These are phyloP conservation scores for Erethizon dorsatum DNA, from an alignment of 2,797 vertebrate species.

Conservation along the genomic window DNA sequence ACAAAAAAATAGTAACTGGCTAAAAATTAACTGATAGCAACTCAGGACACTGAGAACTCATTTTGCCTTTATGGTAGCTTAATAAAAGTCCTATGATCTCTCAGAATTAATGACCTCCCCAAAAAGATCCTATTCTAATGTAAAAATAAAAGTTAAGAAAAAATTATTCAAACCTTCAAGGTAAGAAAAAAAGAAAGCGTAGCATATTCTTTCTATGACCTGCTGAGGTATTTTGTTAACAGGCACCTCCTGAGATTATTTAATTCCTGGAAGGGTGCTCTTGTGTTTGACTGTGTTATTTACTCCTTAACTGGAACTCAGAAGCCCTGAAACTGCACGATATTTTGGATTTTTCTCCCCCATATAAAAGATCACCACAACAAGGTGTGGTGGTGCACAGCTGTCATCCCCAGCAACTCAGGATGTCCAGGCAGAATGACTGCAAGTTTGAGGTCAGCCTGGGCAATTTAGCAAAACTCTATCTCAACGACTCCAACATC, in stretches of 20 bases:
- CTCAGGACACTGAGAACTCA: neutral
- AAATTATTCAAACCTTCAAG: conserved; percentile 3
- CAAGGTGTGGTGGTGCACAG: neutral
- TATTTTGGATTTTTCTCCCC: neutral
- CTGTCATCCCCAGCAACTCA: neutral
- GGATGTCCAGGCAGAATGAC: neutral
- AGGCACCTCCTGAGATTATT: neutral
- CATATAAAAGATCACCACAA: neutral
- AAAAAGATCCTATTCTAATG: neutral
- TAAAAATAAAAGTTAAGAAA: neutral
- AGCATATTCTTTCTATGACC: neutral
- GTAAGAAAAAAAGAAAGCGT: neutral
- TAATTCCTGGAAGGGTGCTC: neutral
- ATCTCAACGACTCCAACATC: neutral
- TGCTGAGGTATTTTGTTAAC: conserved; percentile 12
- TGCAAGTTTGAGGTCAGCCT: neutral
- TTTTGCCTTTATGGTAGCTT: neutral
- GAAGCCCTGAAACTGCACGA: neutral
- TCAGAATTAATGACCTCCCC: neutral
- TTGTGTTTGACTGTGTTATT: neutral
- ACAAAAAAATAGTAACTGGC: neutral
- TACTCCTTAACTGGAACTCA: neutral
- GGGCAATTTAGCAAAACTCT: neutral
- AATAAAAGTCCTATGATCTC: neutral
- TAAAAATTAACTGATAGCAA: neutral